Evolutionary conservation across 2,797 vertebrate genomes (phyloP).

Genomic region (Alosa sapidissima): DNA sequence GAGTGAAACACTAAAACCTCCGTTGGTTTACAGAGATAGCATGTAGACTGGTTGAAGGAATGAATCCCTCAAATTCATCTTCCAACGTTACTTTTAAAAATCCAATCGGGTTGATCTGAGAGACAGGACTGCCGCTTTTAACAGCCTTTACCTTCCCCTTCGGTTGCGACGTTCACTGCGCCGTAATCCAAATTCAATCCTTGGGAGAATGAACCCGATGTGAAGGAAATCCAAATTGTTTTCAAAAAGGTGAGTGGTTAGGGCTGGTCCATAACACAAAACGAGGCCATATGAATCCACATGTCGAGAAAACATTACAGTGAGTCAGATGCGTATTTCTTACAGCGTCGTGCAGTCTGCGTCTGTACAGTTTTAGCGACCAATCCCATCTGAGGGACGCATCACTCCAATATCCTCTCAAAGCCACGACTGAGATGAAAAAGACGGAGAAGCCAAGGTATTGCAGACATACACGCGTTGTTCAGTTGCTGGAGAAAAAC

Average conservation of each 20-base stretch:
- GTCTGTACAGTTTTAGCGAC: conserved; percentile 17
- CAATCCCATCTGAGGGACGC: conserved; percentile 1
- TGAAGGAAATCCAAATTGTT: conserved; percentile 23
- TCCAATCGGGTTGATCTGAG: background rate
- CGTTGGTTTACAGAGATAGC: background rate
- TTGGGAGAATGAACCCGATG: conserved; percentile 3
- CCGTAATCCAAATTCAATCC: conserved; percentile 19
- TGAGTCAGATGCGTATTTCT: background rate
- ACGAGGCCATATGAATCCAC: background rate
- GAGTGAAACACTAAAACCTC: background rate
- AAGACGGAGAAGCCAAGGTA: background rate
- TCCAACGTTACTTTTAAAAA: conserved; percentile 19
- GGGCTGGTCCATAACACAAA: background rate
- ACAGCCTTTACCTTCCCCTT: background rate
- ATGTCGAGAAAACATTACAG: background rate
- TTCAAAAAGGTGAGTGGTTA: background rate
- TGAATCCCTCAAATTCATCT: background rate
- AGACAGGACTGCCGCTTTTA: conserved; percentile 1
- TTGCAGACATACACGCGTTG: conserved; percentile 9
- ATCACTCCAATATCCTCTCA: conserved; percentile 6
- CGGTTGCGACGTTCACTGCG: conserved; percentile 15
- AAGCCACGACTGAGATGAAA: background rate
- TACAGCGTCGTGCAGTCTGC: background rate
- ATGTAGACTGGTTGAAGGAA: background rate
- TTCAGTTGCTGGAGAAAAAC: background rate